Evolutionary conservation across 2,113 vertebrate species (phyloP).

Genomic region (Corythaeola cristata): DNA sequence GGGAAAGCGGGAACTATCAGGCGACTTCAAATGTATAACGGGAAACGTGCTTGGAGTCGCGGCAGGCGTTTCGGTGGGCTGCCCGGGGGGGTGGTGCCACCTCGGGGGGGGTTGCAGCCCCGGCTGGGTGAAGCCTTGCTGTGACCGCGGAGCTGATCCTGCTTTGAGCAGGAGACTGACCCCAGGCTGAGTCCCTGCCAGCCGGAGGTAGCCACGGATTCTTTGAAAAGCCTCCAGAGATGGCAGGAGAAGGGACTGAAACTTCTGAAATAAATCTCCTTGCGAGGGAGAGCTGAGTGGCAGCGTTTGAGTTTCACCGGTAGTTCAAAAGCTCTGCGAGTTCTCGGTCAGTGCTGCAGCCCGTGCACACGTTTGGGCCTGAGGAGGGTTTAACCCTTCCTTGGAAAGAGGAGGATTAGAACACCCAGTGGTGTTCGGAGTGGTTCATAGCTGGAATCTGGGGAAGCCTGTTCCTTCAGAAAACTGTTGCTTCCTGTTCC

Average conservation of each 20-base stretch:
- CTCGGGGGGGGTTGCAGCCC: not conserved
- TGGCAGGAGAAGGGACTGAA: not conserved
- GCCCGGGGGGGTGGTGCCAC: rapidly evolving
- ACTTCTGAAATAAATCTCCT: not conserved
- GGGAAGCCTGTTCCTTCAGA: not conserved
- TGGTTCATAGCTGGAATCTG: not conserved
- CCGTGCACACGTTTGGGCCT: rapidly evolving
- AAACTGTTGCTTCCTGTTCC: not conserved
- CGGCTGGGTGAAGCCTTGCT: not conserved
- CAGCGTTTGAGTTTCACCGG: not conserved
- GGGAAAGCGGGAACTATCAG: not conserved
- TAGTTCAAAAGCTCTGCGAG: not conserved
- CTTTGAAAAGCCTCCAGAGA: not conserved
- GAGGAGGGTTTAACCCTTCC: not conserved
- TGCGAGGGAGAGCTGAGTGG: not conserved
- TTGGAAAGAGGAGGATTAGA: not conserved
- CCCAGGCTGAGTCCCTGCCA: not conserved
- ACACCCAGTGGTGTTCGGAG: rapidly evolving
- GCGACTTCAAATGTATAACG: rapidly evolving
- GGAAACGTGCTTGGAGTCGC: not conserved
- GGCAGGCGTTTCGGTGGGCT: not conserved
- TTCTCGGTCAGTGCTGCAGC: not conserved
- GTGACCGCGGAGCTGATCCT: not conserved
- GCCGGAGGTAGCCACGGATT: not conserved
- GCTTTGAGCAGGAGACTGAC: not conserved